Base-by-base conservation (phyloP, 2,113 vertebrate species). In the Damaliscus lunatus region DNA sequence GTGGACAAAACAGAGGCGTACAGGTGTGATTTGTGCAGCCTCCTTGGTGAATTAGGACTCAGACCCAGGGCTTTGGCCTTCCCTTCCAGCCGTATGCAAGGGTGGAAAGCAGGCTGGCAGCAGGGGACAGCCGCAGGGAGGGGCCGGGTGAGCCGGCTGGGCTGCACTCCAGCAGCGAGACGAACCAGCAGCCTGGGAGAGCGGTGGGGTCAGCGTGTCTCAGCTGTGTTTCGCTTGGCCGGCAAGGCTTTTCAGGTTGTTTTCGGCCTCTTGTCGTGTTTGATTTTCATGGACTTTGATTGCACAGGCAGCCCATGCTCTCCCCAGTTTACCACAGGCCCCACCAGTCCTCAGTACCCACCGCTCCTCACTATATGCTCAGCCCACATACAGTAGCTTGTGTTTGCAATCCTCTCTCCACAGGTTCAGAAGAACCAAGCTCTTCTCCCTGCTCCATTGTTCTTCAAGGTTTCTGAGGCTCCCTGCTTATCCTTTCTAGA, bases 221-320 rank as follows among this genome's bases (percentile, higher is more conserved):
- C 96, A 97, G 95, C 97, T 97, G 96, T 97, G 95, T 95, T 96
- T 94, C 31, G 9, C 83, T 96, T 98, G 88, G 78, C 96, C 13
- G 0, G 78, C 62, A 33, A 23, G 62, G 59, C 23, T 87, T 86
- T 78, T 14, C 23, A 92, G 64, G 71, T 77, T 92, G 88, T 77
- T 97, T 52, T 77, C 29, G 48, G 93, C 87, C 88, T 94, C 81
- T 74, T n/a, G 59, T 87, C 52, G 64, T 84, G 27, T 93, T 96
- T 97, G 80, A 74, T 91, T 94, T 91, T 93, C 46, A 71, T 80
- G 82, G 74, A 77, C 50, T 93, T 33, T 36, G 43, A 93, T 53
- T 36, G 78, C 87, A 62, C 71, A 12, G 62, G 60, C 80, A 88
- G 71, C 88, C 82, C 57, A 1, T 14, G 57, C 55, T 74, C 85